A percentile compares a stretch with the other conserved stretches of the same genome.
These are phyloP conservation scores for Laterallus jamaicensis DNA, from an alignment of 2,113 vertebrate species.

Conservation along the genomic window DNA sequence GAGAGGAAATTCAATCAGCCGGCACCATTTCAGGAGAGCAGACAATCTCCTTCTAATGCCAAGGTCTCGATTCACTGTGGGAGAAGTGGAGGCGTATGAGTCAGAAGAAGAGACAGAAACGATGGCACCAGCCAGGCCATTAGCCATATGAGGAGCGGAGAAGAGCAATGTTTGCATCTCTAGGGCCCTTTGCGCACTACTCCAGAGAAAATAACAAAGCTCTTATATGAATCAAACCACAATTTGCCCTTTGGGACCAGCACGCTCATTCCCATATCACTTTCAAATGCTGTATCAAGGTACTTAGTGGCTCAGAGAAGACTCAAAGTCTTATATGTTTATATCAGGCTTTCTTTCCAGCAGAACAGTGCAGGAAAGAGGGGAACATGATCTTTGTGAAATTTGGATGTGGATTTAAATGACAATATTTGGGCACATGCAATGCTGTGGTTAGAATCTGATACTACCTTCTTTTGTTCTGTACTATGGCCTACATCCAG, in stretches of 20 bases:
- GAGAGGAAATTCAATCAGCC: background rate
- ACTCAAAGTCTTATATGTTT: background rate
- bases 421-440: background rate
- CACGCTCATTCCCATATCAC: background rate
- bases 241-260: background rate
- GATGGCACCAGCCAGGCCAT: constrained; percentile 5
- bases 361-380: background rate
- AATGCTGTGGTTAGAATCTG: background rate
- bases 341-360: background rate
- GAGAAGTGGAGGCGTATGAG: constrained; percentile 21
- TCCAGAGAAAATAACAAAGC: constrained; percentile 57
- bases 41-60: background rate
- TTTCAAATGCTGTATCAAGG: background rate
- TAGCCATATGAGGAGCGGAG: constrained; percentile 49
- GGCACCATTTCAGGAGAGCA: background rate
- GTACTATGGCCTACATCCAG: background rate
- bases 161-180: background rate
- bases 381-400: background rate
- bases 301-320: background rate
- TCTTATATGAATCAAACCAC: background rate
- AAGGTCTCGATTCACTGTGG: background rate
- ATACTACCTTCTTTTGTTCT: background rate
- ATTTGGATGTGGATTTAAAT: background rate
- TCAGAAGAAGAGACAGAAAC: constrained; percentile 64
- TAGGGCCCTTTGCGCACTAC: background rate